phyloP scores from a whole-genome alignment of 2,113 vertebrate genomes.

The rat (Rattus norvegicus) region DNA sequence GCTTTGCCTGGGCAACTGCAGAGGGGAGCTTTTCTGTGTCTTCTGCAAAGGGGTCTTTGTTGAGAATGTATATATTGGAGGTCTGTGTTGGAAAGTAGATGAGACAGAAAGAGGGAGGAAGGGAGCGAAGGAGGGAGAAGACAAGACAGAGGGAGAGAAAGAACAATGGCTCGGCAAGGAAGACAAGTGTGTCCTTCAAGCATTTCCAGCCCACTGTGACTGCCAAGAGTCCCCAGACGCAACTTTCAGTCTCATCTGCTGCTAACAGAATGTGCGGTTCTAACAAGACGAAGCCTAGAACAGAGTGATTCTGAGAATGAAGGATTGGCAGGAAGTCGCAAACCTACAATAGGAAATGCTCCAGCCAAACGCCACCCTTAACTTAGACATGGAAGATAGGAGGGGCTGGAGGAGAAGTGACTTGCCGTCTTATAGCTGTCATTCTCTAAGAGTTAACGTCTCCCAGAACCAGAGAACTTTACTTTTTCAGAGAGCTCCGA shows the following conservation, averaged over 20 bases:
- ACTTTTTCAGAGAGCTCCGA: background rate
- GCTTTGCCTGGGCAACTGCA: background rate
- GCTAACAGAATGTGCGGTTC: conserved; percentile 35
- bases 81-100: background rate
- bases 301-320: conserved; percentile 35
- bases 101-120: background rate
- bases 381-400: background rate
- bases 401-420: background rate
- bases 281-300: conserved; percentile 55
- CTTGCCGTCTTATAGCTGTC: background rate
- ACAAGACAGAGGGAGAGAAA: too few relatives aligned
- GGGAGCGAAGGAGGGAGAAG: background rate
- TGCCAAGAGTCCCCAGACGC: background rate
- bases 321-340: background rate
- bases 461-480: background rate
- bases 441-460: background rate
- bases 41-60: background rate
- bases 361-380: background rate
- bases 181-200: background rate
- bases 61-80: background rate
- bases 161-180: background rate
- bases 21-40: background rate
- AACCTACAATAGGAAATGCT: background rate
- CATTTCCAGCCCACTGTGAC: background rate
- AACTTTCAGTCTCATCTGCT: background rate